phyloP scores from a whole-genome alignment of 2,797 vertebrate genomes.

The Pseudochirops cupreus region DNA sequence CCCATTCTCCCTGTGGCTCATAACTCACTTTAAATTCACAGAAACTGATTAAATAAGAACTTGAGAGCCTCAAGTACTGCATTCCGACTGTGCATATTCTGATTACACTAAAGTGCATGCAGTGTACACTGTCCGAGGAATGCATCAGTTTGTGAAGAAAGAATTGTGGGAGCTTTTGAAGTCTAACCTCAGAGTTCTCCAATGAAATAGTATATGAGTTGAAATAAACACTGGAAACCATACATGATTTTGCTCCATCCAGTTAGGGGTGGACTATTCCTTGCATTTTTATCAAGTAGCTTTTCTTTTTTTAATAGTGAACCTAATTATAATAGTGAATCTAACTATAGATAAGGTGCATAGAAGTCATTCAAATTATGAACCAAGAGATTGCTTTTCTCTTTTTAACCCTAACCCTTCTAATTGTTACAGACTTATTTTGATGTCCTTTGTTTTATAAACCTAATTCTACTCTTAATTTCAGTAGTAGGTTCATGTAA shows the following conservation, averaged over 20 bases:
- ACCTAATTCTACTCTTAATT: constrained; percentile 31
- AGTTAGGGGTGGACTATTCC: constrained; percentile 50
- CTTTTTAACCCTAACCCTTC: constrained; percentile 4
- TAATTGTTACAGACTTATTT: constrained; percentile 15
- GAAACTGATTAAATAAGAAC: constrained; percentile 77
- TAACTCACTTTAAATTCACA: constrained; percentile 81
- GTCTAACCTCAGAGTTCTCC: constrained; percentile 38
- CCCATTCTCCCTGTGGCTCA: constrained; percentile 57
- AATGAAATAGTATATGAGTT: constrained; percentile 63
- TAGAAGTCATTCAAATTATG: constrained; percentile 30
- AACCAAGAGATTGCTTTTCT: constrained; percentile 22
- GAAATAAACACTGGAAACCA: constrained; percentile 72
- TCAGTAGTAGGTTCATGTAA: background rate
- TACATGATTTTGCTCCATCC: constrained; percentile 54
- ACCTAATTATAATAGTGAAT: background rate
- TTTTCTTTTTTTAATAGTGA: background rate
- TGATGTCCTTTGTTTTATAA: constrained; percentile 59
- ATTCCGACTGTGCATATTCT: constrained; percentile 74
- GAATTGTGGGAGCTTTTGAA: constrained; percentile 57
- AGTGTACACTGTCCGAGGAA: constrained; percentile 60
- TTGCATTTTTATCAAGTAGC: constrained; percentile 54
- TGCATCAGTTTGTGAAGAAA: background rate
- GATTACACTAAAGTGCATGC: constrained; percentile 69
- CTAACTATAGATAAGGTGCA: constrained; percentile 45
- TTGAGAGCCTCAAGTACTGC: constrained; percentile 56